Percentiles rank a stretch among this genome's conserved stretches.
Evolutionary conservation across 2,888 invertebrate species (phyloP).

Genomic region (Cheilosia pagana): DNA sequence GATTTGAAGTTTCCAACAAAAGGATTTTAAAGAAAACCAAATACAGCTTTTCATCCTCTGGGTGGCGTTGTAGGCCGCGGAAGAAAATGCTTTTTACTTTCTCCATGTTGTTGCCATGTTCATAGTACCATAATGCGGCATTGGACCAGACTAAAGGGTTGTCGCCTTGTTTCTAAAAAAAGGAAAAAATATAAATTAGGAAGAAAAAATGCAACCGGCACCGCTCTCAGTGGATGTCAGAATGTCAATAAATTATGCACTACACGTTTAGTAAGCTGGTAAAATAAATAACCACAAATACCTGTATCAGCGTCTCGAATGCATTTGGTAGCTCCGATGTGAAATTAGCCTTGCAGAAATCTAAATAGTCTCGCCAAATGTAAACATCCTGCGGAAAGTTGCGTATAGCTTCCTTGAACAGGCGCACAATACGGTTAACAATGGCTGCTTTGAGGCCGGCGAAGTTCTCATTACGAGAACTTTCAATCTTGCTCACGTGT

Average conservation of each 20-base stretch:
- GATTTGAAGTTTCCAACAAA: slow-evolving; percentile 78
- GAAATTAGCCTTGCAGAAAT: slow-evolving; percentile 89
- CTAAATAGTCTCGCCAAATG: slow-evolving; percentile 91
- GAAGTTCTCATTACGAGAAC: slow-evolving; percentile 86
- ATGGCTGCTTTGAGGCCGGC: slow-evolving; percentile 88
- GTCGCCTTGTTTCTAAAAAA: slow-evolving; percentile 87
- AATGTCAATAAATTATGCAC: too few relatives aligned
- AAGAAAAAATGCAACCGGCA: too few relatives aligned
- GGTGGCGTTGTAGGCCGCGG: slow-evolving; percentile 90
- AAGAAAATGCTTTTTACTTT: slow-evolving; percentile 89
- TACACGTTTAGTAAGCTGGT: not conserved
- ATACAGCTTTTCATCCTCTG: slow-evolving; percentile 88
- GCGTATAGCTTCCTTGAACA: slow-evolving; percentile 89
- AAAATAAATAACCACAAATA: slow-evolving; percentile 77
- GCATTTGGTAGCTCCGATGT: slow-evolving; percentile 85
- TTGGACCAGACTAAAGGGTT: slow-evolving; percentile 91
- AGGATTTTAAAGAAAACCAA: slow-evolving; percentile 87
- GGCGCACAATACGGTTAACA: slow-evolving; percentile 88
- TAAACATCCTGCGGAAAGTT: slow-evolving; percentile 89
- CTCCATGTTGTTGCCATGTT: slow-evolving; percentile 84
- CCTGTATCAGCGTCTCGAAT: slow-evolving; percentile 87
- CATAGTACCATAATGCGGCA: slow-evolving; percentile 85
- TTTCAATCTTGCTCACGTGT: slow-evolving; percentile 83
- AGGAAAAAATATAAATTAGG: not conserved
- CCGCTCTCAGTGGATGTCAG: too few relatives aligned